Base-by-base conservation (phyloP, 1,140 invertebrate species). In the Tetraneura akinire region DNA sequence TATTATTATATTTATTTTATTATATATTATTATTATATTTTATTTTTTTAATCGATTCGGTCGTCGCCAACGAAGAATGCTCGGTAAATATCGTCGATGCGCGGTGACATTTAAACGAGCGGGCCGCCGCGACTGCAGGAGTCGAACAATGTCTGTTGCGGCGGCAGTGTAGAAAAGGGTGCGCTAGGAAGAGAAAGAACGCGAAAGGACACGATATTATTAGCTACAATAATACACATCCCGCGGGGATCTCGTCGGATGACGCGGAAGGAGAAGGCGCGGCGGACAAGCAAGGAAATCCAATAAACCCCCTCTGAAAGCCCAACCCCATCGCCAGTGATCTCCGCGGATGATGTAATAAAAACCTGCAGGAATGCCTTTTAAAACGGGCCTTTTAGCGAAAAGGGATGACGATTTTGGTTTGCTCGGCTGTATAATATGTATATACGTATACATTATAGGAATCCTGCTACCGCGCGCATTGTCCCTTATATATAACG, bases 381-480 rank as follows among this genome's bases (percentile, higher is more conserved):
- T 78, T 78, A 78, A 78, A 78, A 78, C 74, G 74, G 73, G 53
- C 74, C 53, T 42, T 37, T 78, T 26, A 45, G 45, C 55, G 37
- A 62, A 78, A 78, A 78, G 74, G 74, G 74, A 78, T 78, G 74
- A 78, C 74, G 74, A 78, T 78, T 78, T 78, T 78, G 74, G 74
- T 78, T 78, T 78, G 51, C 55, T 78, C 71, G 32, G 11, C 73
- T 76, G n/a, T n/a, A 49, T 42, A 42, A n/a, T 37, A 64, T 62
- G 8, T 26, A 29, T 32, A 16, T 60, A 4, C 11, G 3, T 14
- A 29, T 60, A 60, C 21, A 55, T 21, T 66, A 66, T 21, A 71
- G 68, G 68, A 71, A 71, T 71, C 68, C 45, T n/a, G 51, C 47
- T n/a, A 21, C 4, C 23, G 66, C 14, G 47, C 37, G 37, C 42